phyloP scores from a whole-genome alignment of 2,888 invertebrate genomes.

The Danaus chrysippus region DNA sequence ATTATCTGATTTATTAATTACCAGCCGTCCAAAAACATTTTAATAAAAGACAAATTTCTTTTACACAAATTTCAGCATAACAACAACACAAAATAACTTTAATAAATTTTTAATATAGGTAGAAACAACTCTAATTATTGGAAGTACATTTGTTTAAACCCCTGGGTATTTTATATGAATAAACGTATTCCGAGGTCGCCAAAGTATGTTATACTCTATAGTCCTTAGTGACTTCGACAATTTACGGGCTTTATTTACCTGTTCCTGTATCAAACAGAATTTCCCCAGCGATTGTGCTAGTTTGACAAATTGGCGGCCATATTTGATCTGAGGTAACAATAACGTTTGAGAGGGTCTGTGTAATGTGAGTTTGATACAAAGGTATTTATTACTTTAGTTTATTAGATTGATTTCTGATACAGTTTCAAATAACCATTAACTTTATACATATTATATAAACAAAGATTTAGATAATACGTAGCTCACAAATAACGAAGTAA shows the following conservation, averaged over 20 bases:
- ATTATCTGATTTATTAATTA: too few relatives aligned
- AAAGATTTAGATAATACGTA: neutral
- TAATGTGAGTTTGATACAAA: neutral
- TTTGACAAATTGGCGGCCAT: constrained; percentile 12
- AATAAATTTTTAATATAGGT: too few relatives aligned
- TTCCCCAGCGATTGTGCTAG: constrained; percentile 18
- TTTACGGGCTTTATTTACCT: constrained; percentile 17
- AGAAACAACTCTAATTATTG: too few relatives aligned
- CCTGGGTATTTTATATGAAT: neutral
- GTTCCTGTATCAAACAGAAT: constrained; percentile 13
- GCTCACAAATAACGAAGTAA: too few relatives aligned
- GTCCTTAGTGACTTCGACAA: constrained; percentile 12
- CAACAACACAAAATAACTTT: too few relatives aligned
- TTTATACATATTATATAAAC: neutral
- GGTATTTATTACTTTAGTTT: neutral
- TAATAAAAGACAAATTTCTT: too few relatives aligned
- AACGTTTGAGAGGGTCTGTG: neutral
- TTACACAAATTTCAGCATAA: too few relatives aligned
- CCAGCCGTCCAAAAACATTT: too few relatives aligned
- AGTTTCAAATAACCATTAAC: neutral
- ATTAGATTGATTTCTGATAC: neutral
- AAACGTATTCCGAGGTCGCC: neutral
- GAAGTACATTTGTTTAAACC: too few relatives aligned
- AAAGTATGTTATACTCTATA: constrained; percentile 2
- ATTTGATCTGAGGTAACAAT: constrained; percentile 1